Evolutionary conservation across 2,113 vertebrate species (phyloP), one percentile per base, ranked within the genome.

Genomic region (Gymnobelideus leadbeateri): DNA sequence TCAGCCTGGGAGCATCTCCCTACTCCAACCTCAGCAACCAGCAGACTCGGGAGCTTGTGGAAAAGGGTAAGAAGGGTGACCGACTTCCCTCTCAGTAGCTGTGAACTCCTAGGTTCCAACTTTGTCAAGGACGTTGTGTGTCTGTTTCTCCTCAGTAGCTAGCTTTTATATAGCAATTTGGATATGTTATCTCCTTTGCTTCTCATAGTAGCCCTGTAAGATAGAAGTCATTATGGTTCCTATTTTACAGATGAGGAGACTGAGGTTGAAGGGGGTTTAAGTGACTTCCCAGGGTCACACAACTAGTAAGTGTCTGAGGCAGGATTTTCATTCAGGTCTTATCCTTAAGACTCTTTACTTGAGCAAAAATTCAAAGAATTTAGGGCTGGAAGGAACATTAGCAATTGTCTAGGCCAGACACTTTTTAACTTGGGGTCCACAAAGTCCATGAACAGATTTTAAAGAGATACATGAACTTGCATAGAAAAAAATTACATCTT

Each of bases 11-110:
- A 0, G 98, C 99, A 0, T 96, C 99, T 0, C 99, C 99, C 0
- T 99, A 99, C 49, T 92, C 99, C 94, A 99, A 98, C 97, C 99
- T 99, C 99, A 99, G 91, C 98, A 99, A 99, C 96, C 99, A 99
- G 95, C 99, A 99, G 98, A 99, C 99, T 0, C 98, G 99, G 3
- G 99, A 99, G 0, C 98, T 99, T 0, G 98, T 99, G 90, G 99
- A 99, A 91, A 99, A 97, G 95, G 99, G 99, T 99, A 89, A 98
- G 97, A n/a, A 0, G 0, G 0, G 43, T 3, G 55, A 49, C 89
- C 31, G 0, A 3, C 50, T 10, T 43, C 26, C 24, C 11, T 4
- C 51, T 54, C 46, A 0, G 0, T 19, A 0, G 0, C 8, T 0
- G 3, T 5, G 21, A 28, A 7, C 89, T 12, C 49, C 77, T 0